Evolutionary conservation across 2,113 vertebrate species (phyloP), one percentile per base, ranked within the genome.

Genomic region (Psettodes erumei): DNA sequence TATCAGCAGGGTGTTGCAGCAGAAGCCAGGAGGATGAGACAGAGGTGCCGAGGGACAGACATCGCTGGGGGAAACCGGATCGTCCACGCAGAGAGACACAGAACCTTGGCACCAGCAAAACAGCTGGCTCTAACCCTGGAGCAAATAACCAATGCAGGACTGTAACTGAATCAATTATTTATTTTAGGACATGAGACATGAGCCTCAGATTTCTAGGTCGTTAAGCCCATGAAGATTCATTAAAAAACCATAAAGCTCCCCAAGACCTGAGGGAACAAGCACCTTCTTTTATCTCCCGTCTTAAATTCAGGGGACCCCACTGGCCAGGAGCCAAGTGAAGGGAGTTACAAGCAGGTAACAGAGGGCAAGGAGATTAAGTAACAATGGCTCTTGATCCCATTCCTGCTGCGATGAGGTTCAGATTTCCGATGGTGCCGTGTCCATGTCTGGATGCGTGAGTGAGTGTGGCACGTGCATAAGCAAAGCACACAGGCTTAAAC

Each of bases 121-220:
- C 82, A 87, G 69, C 76, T 75, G 74, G 63, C 38, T 69, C 61
- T 66, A 47, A 79, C 73, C n/a, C 32, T 4, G 25, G n/a, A 63
- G 63, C 47, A 78, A 69, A 70, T 19, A 73, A 45, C 50, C 30
- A 50, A 15, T 11, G 35, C 71, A 75, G 66, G 15, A 71, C 60
- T 83, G 74, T 76, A 82, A 85, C 67, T 13, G 33, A 80, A 88
- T 89, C 85, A 87, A 83, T 89, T 81, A 89, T 92, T 90, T 90
- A 89, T 79, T 87, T 75, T 70, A 58, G 76, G 73, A 86, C 65
- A 83, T 79, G 80, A 80, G 71, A 86, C 73, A 56, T 28, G 59
- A 70, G 82, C 77, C 65, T 86, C 76, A 60, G 70, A 78, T 83
- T 84, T 83, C 83, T 59, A 85, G 78, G 79, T 88, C 62, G 67